Conservation (phyloP, 2,797 vertebrate genomes). For the Setipinna tenuifilis region DNA sequence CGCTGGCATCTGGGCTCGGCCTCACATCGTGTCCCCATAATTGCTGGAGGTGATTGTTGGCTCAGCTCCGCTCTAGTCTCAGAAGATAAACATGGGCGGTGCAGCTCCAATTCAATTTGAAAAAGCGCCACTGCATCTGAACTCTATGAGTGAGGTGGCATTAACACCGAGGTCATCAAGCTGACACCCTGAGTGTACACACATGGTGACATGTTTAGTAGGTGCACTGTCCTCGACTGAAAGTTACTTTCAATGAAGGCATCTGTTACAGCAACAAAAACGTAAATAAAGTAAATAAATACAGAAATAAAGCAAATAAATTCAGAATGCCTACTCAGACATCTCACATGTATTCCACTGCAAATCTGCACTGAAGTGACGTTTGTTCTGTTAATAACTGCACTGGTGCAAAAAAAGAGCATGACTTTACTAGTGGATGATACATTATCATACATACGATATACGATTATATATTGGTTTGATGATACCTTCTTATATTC, state of each 20-base stretch:
- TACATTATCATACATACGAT: no score
- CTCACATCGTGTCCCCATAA: neutral
- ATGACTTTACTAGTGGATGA: neutral
- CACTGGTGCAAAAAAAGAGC: neutral
- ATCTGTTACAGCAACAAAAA: neutral
- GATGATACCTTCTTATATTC: slow-evolving; percentile 15
- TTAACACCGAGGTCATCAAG: neutral
- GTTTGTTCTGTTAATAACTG: neutral
- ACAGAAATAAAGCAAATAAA: neutral
- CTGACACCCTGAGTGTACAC: neutral
- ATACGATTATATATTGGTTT: neutral
- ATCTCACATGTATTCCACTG: neutral
- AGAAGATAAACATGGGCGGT: neutral
- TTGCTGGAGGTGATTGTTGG: slow-evolving; percentile 11
- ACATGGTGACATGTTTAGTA: neutral
- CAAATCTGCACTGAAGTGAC: neutral
- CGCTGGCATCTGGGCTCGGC: neutral
- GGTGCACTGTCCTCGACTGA: neutral
- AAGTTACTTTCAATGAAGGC: neutral
- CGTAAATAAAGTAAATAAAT: neutral
- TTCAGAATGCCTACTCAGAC: neutral
- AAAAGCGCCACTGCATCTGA: neutral
- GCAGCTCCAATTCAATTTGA: neutral
- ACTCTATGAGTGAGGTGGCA: neutral
- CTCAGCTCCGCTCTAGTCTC: neutral